These are phyloP conservation scores for Antheraea pernyi DNA, from an alignment of 1,140 invertebrate genomes.

Conservation along the genomic window DNA sequence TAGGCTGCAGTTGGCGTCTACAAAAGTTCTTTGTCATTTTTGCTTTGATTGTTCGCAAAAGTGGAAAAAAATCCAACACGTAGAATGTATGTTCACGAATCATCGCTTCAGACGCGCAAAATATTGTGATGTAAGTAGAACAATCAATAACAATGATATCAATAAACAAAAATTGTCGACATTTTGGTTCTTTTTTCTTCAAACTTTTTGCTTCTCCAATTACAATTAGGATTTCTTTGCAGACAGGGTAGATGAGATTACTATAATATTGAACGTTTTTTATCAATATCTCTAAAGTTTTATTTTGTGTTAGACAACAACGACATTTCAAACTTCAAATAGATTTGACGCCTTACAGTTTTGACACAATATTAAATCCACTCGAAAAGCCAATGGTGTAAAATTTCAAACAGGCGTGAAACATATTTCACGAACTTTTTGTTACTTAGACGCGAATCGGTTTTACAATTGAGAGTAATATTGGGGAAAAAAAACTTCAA, in stretches of 20 bases:
- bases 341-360: background rate
- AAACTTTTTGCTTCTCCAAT: conserved; percentile 4
- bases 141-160: conserved; percentile 25
- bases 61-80: conserved; percentile 49
- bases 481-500: too few relatives aligned
- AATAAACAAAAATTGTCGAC: conserved; percentile 29
- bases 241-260: background rate
- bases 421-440: background rate
- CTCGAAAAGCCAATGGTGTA: background rate
- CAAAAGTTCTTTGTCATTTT: conserved; percentile 38
- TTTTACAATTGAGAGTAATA: too few relatives aligned
- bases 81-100: conserved; percentile 30
- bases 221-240: conserved; percentile 7
- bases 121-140: conserved; percentile 27
- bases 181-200: too few relatives aligned
- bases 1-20: conserved; percentile 53
- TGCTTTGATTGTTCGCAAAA: conserved; percentile 69
- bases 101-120: conserved; percentile 46
- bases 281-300: background rate
- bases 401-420: background rate
- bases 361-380: background rate
- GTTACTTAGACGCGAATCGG: too few relatives aligned
- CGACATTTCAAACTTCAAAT: background rate
- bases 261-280: background rate
- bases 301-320: background rate